These are phyloP conservation scores for Pararge aegeria DNA, from an alignment of 1,140 invertebrate species.

Conservation along the genomic window DNA sequence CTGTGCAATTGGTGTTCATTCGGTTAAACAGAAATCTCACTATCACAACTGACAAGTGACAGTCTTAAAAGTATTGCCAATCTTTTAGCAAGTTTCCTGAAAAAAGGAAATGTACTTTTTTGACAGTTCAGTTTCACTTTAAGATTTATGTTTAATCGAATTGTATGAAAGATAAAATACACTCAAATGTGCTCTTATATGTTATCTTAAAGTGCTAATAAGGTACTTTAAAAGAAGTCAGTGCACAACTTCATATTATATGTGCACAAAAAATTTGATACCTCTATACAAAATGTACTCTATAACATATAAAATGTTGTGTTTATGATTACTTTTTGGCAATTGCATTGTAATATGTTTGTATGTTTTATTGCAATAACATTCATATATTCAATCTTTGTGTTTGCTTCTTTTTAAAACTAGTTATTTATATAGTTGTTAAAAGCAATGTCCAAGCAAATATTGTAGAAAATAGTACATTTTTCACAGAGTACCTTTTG, in stretches of 20 bases:
- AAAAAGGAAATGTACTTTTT: too few relatives aligned
- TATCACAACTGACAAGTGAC: not conserved
- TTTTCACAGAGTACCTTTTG: not conserved
- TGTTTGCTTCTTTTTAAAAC: too few relatives aligned
- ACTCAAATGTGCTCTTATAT: conserved; percentile 16
- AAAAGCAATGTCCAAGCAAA: too few relatives aligned
- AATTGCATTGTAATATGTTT: not conserved
- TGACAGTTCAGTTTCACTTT: too few relatives aligned
- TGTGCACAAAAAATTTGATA: not conserved
- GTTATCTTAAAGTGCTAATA: not conserved
- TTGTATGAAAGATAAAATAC: not conserved
- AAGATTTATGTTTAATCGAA: not conserved
- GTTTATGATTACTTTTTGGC: not conserved
- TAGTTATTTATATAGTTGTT: too few relatives aligned
- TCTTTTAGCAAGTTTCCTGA: too few relatives aligned
- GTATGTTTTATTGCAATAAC: not conserved
- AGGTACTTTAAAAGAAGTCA: not conserved
- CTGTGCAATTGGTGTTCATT: not conserved
- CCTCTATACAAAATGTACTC: not conserved
- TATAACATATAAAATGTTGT: too few relatives aligned
- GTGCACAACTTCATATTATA: not conserved
- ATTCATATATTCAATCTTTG: not conserved
- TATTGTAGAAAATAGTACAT: too few relatives aligned
- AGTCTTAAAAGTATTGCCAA: too few relatives aligned
- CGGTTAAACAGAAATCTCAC: not conserved